Evolutionary conservation across 2,113 vertebrate genomes (phyloP).

Genomic region (Equus quagga): DNA sequence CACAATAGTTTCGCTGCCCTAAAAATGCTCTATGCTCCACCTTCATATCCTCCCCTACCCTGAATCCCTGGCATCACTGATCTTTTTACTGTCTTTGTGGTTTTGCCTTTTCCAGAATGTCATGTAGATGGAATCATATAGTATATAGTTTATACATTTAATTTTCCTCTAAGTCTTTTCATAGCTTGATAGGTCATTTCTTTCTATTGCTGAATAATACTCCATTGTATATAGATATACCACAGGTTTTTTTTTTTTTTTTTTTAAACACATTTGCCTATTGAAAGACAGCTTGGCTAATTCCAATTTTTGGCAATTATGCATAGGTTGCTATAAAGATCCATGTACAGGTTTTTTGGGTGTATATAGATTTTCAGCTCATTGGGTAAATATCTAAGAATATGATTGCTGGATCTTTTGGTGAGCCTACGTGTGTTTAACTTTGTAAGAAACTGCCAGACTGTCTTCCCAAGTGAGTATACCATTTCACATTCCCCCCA

Average conservation of each 20-base stretch:
- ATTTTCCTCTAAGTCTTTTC: background rate
- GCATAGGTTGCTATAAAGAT: background rate
- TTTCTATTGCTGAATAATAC: background rate
- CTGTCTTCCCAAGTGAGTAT: background rate
- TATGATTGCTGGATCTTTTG: background rate
- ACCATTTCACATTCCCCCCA: background rate
- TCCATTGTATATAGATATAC: background rate
- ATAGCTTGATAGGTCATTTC: background rate
- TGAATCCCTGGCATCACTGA: background rate
- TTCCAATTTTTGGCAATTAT: background rate
- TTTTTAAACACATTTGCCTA: too few species aligned
- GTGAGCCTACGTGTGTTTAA: background rate
- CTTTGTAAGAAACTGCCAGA: background rate
- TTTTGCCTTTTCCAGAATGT: background rate
- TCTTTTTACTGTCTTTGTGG: background rate
- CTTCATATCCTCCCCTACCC: background rate
- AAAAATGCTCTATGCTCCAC: background rate
- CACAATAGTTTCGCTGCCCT: background rate
- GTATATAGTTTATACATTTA: background rate
- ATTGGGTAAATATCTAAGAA: background rate
- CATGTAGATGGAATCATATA: background rate
- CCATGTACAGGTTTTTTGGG: background rate
- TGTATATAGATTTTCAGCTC: background rate
- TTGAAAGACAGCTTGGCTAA: background rate
- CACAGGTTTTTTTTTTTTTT: background rate